These are phyloP conservation scores for Bembecia ichneumoniformis DNA, from an alignment of 2,888 invertebrate genomes.

Conservation along the genomic window DNA sequence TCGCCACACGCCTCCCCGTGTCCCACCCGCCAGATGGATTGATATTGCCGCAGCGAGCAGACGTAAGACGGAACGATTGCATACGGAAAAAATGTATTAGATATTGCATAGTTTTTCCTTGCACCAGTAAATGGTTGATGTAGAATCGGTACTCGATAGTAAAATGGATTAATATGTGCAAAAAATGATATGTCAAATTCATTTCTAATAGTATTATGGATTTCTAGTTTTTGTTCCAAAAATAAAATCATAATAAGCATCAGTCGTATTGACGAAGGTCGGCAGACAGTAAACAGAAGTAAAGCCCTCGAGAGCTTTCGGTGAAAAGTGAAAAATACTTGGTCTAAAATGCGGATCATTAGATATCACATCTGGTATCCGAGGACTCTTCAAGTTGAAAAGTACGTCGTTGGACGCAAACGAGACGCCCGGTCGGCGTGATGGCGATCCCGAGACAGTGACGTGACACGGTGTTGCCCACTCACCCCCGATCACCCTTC, in stretches of 20 bases:
- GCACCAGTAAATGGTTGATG: constrained; percentile 5
- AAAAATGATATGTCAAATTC: too few species aligned
- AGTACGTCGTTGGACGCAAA: constrained; percentile 57
- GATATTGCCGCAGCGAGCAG: constrained; percentile 66
- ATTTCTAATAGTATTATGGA: too few species aligned
- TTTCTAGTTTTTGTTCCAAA: too few species aligned
- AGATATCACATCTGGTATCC: constrained; percentile 2
- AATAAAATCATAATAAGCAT: too few species aligned
- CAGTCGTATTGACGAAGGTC: too few species aligned
- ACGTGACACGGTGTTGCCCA: constrained; percentile 48
- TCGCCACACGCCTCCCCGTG: constrained; percentile 7
- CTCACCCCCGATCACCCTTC: constrained; percentile 19
- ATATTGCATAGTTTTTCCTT: constrained; percentile 15
- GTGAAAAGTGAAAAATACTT: constrained; percentile 5
- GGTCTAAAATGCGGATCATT: constrained; percentile 6
- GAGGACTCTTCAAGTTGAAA: constrained; percentile 44
- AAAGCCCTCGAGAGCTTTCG: too few species aligned
- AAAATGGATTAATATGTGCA: too few species aligned
- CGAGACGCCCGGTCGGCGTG: constrained; percentile 55
- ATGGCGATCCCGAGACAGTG: constrained; percentile 65
- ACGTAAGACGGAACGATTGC: constrained; percentile 67
- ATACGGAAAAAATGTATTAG: constrained; percentile 39
- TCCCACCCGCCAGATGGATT: constrained; percentile 63
- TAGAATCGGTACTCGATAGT: too few species aligned
- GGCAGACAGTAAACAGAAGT: too few species aligned